phyloP scores from a whole-genome alignment of 2,888 invertebrate genomes.

The Pachycephus smyrnensis region DNA sequence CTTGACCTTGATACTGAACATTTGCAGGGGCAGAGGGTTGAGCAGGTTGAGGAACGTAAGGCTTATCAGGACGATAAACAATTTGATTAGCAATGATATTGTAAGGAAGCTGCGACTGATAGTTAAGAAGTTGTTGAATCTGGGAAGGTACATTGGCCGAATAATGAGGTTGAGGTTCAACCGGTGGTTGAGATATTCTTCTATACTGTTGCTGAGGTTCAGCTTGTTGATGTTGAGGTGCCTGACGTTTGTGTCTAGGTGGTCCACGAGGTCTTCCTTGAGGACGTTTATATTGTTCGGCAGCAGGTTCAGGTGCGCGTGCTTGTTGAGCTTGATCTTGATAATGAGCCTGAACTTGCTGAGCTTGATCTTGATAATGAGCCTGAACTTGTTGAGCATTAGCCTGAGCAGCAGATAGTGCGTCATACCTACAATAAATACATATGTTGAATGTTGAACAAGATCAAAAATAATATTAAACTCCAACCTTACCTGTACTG shows the following conservation, averaged over 20 bases:
- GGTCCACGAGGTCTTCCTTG: conserved; percentile 35
- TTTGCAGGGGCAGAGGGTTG: conserved; percentile 25
- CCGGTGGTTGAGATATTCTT: conserved; percentile 46
- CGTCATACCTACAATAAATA: conserved; percentile 18
- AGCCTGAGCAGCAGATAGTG: conserved; percentile 25
- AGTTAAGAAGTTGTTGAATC: conserved; percentile 54
- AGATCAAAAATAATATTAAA: background rate
- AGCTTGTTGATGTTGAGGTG: conserved; percentile 35
- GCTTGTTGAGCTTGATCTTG: no score
- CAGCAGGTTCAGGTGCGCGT: conserved; percentile 5
- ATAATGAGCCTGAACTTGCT: conserved; percentile 14
- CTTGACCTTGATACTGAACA: conserved; percentile 22
- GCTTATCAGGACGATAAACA: conserved; percentile 50
- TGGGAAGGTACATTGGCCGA: conserved; percentile 52
- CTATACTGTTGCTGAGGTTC: conserved; percentile 47
- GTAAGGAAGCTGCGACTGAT: conserved; percentile 59
- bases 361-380: background rate
- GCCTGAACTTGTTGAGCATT: conserved; percentile 28
- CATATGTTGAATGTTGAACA: background rate
- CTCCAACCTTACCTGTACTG: conserved; percentile 47
- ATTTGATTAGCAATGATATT: conserved; percentile 60
- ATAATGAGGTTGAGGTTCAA: conserved; percentile 52
- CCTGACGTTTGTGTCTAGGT: conserved; percentile 45
- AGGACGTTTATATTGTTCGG: conserved; percentile 4
- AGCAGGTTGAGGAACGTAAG: conserved; percentile 57